These are phyloP conservation scores for Catocala fraxini DNA, from an alignment of 2,888 invertebrate genomes.

Conservation along the genomic window DNA sequence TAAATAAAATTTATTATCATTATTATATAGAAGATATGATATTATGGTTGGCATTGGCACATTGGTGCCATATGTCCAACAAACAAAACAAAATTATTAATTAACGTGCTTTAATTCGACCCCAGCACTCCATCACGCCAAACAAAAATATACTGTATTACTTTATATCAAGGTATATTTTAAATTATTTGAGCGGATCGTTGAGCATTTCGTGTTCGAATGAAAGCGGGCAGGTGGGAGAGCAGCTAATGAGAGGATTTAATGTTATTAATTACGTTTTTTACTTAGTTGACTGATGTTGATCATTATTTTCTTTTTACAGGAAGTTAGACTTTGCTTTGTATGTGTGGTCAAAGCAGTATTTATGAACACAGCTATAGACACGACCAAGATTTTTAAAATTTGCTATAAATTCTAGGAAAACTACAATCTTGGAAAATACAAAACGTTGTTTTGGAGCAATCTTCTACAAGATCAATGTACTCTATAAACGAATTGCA, in stretches of 20 bases:
- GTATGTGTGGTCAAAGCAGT: too few species aligned
- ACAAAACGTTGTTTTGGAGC: too few species aligned
- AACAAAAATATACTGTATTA: slow-evolving; percentile 24
- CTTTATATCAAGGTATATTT: slow-evolving; percentile 18
- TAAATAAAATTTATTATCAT: too few species aligned
- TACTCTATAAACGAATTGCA: too few species aligned
- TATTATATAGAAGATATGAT: too few species aligned
- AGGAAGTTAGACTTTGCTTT: too few species aligned
- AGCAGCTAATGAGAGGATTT: slow-evolving; percentile 45
- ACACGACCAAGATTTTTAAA: too few species aligned
- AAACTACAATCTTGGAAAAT: too few species aligned
- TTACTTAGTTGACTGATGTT: slow-evolving; percentile 21
- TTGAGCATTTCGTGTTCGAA: slow-evolving; percentile 34
- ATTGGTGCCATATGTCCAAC: slow-evolving; percentile 11
- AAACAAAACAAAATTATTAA: slow-evolving; percentile 49
- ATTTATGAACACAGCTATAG: too few species aligned
- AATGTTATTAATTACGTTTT: slow-evolving; percentile 39
- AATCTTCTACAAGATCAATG: too few species aligned
- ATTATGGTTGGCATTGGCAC: too few species aligned
- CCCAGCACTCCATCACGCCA: slow-evolving; percentile 15
- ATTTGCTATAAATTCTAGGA: too few species aligned
- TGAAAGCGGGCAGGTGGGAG: slow-evolving; percentile 39
- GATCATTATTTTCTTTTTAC: neutral
- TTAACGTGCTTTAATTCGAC: slow-evolving; percentile 40
- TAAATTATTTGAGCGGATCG: neutral